A percentile compares a stretch with the other conserved stretches of the same genome.
These are phyloP conservation scores for Acipenser ruthenus DNA, from an alignment of 2,797 vertebrate genomes.

Conservation along the genomic window DNA sequence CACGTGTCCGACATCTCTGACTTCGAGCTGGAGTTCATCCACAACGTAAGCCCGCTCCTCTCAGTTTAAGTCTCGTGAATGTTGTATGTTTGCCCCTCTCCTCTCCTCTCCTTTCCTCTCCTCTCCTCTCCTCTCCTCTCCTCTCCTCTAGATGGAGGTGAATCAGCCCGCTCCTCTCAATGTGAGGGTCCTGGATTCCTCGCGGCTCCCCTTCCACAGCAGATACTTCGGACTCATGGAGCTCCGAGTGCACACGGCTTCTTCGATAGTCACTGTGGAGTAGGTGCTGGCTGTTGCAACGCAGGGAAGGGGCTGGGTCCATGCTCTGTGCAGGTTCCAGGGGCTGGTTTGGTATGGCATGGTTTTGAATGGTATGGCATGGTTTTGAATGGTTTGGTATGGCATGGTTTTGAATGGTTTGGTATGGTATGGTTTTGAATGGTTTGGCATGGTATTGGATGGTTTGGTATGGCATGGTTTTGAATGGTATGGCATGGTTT, in stretches of 20 bases:
- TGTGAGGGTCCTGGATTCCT: slow-evolving; percentile 43
- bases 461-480: no score
- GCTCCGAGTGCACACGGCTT: slow-evolving; percentile 44
- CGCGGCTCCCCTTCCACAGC: slow-evolving; percentile 38
- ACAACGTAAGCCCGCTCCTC: slow-evolving; percentile 42
- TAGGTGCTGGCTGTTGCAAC: slow-evolving; percentile 27
- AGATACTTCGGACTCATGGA: slow-evolving; percentile 51
- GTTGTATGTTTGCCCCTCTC: not conserved
- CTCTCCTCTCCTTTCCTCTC: no score
- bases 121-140: not conserved
- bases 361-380: slow-evolving; percentile 5
- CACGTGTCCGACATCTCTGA: slow-evolving; percentile 49
- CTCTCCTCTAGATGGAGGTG: slow-evolving; percentile 45
- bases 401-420: no score
- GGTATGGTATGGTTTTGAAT: no score
- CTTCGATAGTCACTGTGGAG: slow-evolving; percentile 45
- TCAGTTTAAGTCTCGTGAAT: not conserved
- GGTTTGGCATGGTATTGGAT: no score
- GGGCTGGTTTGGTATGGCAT: not conserved
- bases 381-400: no score
- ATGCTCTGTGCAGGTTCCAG: not conserved
- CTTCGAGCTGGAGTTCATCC: slow-evolving; percentile 48
- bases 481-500: no score
- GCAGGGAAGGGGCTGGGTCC: not conserved
- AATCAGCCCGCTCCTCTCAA: slow-evolving; percentile 41